Conservation (phyloP, 92 coral and sea anemone genomes). For the Zoanthus gigantus region DNA sequence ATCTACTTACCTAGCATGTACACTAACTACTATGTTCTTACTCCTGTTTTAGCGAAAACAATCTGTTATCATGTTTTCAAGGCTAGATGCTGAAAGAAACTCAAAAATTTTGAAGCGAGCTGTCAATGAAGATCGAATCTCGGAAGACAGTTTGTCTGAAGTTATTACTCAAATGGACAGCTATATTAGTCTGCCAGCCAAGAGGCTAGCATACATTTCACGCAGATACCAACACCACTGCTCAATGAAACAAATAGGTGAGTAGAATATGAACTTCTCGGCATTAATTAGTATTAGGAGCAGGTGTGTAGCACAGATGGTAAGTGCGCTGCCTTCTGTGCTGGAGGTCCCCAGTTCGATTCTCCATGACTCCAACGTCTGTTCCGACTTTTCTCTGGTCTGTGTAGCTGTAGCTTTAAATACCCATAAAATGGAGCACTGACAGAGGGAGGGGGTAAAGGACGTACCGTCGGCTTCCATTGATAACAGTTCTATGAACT, state of each 20-base stretch:
- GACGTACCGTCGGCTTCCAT: no score
- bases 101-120: conserved; percentile 97
- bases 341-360: no score
- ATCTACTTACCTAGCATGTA: neutral
- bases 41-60: conserved; percentile 71
- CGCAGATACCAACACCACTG: conserved; percentile 91
- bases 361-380: no score
- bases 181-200: conserved; percentile 89
- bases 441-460: no score
- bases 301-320: neutral
- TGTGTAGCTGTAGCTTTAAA: no score
- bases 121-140: conserved; percentile 76
- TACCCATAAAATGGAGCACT: no score
- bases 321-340: no score
- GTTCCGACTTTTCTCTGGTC: no score
- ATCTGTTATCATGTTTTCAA: conserved; percentile 94
- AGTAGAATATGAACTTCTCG: neutral
- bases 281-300: no score
- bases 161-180: conserved; percentile 76
- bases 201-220: conserved; percentile 84
- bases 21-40: neutral
- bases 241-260: conserved; percentile 95
- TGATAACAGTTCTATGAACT: no score
- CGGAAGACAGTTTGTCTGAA: conserved; percentile 69
- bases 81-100: conserved; percentile 95